phyloP scores from a whole-genome alignment of 2,113 vertebrate genomes.

The Odobenus rosmarus region DNA sequence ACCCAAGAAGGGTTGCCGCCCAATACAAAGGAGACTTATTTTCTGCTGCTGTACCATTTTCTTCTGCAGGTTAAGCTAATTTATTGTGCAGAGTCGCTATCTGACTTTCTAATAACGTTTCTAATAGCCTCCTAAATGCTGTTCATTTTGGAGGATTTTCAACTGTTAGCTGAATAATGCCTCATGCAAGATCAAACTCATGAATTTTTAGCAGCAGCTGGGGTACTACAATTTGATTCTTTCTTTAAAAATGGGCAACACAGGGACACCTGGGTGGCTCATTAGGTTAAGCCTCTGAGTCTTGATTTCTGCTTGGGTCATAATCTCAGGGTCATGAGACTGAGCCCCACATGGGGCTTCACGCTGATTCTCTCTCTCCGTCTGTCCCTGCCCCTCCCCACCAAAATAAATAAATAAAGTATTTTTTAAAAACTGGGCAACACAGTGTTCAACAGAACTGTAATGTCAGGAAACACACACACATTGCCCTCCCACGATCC shows the following conservation, averaged over 20 bases:
- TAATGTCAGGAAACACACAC: not conserved
- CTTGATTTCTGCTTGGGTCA: not conserved
- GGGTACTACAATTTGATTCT: not conserved
- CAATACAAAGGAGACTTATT: not conserved
- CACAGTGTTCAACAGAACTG: not conserved
- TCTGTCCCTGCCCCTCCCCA: not conserved
- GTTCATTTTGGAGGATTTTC: not conserved
- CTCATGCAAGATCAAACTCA: not conserved
- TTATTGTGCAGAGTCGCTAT: conserved; percentile 2
- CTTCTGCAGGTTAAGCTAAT: not conserved
- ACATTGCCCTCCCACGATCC: not conserved
- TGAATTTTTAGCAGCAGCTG: conserved; percentile 30
- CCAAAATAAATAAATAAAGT: not conserved
- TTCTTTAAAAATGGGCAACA: not conserved
- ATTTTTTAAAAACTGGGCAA: not conserved
- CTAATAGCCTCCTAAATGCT: conserved; percentile 7
- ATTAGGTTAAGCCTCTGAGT: not conserved
- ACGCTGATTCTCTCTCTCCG: not conserved
- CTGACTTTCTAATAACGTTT: conserved; percentile 4
- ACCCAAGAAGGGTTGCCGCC: not conserved
- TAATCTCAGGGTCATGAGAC: not conserved
- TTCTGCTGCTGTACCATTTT: not conserved
- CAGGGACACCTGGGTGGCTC: not conserved
- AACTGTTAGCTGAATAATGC: conserved; percentile 2
- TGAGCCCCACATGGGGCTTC: not conserved